Evolutionary conservation across 2,113 vertebrate species (phyloP).

Genomic region (Hyla sarda): DNA sequence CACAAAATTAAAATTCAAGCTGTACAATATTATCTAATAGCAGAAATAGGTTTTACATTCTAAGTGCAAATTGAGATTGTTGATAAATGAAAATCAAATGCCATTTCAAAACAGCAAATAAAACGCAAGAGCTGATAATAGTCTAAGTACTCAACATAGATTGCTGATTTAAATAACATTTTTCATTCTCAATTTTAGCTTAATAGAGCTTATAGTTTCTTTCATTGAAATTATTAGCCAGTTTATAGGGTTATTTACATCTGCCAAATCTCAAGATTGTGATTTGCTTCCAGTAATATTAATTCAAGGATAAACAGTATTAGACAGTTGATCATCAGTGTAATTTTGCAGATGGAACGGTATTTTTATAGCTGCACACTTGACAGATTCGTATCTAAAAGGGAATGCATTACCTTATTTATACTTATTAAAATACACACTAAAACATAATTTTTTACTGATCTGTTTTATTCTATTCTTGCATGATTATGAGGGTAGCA

Average conservation of each 20-base stretch:
- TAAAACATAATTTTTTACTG: background rate
- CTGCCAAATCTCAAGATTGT: conserved; percentile 35
- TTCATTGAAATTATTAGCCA: conserved; percentile 43
- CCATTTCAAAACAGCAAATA: conserved; percentile 45
- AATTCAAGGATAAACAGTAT: conserved; percentile 16
- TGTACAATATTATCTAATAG: conserved; percentile 3
- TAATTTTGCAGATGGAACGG: conserved; percentile 25
- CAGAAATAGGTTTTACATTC: conserved; percentile 1
- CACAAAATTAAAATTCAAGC: background rate
- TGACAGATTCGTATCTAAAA: background rate
- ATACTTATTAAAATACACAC: background rate
- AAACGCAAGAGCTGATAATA: conserved; percentile 26
- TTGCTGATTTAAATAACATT: conserved; percentile 44
- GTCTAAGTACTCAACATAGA: conserved; percentile 23
- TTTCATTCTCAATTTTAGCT: conserved; percentile 34
- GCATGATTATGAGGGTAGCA: no score
- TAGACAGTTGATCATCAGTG: conserved; percentile 43
- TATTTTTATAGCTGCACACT: background rate
- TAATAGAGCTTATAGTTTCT: conserved; percentile 46
- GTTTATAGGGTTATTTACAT: conserved; percentile 50
- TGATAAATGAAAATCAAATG: conserved; percentile 29
- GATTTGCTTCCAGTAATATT: conserved; percentile 36
- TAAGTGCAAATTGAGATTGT: conserved; percentile 16
- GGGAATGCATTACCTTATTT: background rate
- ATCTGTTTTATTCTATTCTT: no score